These are phyloP conservation scores for Torymus tubicola DNA, from an alignment of 2,888 invertebrate genomes.

Conservation along the genomic window DNA sequence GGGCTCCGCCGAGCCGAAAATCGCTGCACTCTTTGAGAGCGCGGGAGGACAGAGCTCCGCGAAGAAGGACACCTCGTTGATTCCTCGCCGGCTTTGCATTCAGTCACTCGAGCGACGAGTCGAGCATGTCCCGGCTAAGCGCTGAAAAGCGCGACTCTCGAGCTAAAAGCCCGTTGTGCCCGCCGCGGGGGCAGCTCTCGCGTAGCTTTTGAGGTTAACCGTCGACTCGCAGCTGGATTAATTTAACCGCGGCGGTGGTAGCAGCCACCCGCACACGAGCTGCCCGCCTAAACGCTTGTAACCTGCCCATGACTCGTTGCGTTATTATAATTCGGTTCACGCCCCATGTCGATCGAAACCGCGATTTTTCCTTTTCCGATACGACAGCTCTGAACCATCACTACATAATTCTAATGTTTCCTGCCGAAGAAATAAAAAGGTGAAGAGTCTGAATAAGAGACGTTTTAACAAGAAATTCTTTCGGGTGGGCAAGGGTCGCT, in stretches of 20 bases:
- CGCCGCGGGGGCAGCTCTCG: not conserved
- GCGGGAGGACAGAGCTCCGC: slow-evolving; percentile 26
- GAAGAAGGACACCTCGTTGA: slow-evolving; percentile 59
- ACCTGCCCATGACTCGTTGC: slow-evolving; percentile 21
- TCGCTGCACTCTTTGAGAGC: slow-evolving; percentile 60
- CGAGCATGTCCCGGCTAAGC: slow-evolving; percentile 50
- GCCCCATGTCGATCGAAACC: not conserved
- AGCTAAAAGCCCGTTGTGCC: slow-evolving; percentile 58
- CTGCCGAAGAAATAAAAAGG: too few species aligned
- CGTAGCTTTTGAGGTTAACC: slow-evolving; percentile 66
- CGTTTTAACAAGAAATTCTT: slow-evolving; percentile 16
- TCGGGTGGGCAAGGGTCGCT: not conserved
- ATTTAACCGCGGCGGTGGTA: slow-evolving; percentile 63
- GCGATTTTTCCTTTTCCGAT: too few species aligned
- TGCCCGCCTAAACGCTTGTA: slow-evolving; percentile 27
- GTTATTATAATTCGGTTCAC: slow-evolving; percentile 20
- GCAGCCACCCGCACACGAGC: slow-evolving; percentile 1
- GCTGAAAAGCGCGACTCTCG: slow-evolving; percentile 54
- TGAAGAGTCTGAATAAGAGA: too few species aligned
- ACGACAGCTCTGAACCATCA: too few species aligned
- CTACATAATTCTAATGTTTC: too few species aligned
- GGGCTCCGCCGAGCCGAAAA: slow-evolving; percentile 64
- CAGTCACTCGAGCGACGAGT: slow-evolving; percentile 60
- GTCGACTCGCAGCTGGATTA: slow-evolving; percentile 68
- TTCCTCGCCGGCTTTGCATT: slow-evolving; percentile 58